Percentiles rank a stretch among this genome's conserved stretches.
Conservation (phyloP, 2,888 invertebrate species). For the Drosophila subsilvestris region DNA sequence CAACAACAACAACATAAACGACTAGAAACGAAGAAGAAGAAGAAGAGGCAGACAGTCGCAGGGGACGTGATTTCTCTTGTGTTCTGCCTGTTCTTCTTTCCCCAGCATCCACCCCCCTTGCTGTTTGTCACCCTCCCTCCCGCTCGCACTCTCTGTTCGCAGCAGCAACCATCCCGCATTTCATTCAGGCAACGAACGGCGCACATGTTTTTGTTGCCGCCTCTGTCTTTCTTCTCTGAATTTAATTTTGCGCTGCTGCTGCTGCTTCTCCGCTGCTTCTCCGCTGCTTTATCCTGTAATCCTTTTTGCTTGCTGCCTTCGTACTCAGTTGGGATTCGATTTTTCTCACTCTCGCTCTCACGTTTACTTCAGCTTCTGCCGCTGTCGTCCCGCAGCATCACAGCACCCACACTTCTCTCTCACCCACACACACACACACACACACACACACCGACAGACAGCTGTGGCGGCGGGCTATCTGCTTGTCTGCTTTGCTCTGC, state of each 20-base stretch:
- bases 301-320: constrained; percentile 62
- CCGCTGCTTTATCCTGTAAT: constrained; percentile 71
- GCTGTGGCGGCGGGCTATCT: constrained; percentile 7
- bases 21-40: neutral
- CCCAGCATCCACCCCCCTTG: constrained; percentile 48
- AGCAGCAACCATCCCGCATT: neutral
- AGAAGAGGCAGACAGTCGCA: constrained; percentile 49
- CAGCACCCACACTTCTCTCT: constrained; percentile 25
- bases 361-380: constrained; percentile 21
- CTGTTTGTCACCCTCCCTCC: constrained; percentile 5
- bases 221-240: constrained; percentile 36
- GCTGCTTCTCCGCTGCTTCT: constrained; percentile 55
- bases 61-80: constrained; percentile 78
- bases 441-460: constrained; percentile 21
- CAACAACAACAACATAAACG: constrained; percentile 20
- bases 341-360: constrained; percentile 54
- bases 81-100: constrained; percentile 52
- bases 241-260: constrained; percentile 64
- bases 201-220: constrained; percentile 72
- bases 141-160: constrained; percentile 4
- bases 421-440: constrained; percentile 6
- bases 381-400: constrained; percentile 28
- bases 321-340: constrained; percentile 69
- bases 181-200: constrained; percentile 36
- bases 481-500: constrained; percentile 1